Conservation (phyloP, 2,888 invertebrate genomes). For the Erynnis tages region DNA sequence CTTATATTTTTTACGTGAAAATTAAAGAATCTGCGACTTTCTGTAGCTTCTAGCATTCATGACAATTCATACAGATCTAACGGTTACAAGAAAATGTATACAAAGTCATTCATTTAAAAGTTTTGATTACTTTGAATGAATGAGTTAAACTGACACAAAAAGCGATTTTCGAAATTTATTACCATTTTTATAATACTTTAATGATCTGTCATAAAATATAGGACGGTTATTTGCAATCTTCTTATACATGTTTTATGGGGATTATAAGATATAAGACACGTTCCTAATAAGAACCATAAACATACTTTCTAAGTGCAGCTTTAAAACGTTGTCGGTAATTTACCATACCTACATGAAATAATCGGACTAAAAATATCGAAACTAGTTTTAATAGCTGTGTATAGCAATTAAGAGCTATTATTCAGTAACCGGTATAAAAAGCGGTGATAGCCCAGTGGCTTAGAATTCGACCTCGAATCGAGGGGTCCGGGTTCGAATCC, state of each 20-base stretch:
- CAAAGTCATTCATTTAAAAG: slow-evolving; percentile 1
- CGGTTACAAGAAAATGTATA: background rate
- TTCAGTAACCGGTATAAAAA: background rate
- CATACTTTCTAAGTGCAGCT: background rate
- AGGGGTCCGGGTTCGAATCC: too few relatives aligned
- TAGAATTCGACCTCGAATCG: too few relatives aligned
- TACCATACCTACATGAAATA: background rate
- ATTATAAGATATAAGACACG: background rate
- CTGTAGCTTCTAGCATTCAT: too few relatives aligned
- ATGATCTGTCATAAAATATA: background rate
- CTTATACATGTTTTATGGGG: background rate
- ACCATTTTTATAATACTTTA: slow-evolving; percentile 2
- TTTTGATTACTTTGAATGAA: slow-evolving; percentile 2
- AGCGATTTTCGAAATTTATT: slow-evolving; percentile 1
- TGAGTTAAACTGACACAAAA: slow-evolving; percentile 2
- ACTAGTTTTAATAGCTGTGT: background rate
- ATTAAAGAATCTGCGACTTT: too few relatives aligned
- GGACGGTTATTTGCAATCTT: background rate
- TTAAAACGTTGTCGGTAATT: background rate
- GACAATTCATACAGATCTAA: too few relatives aligned
- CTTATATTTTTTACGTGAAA: too few relatives aligned
- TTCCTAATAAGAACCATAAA: background rate
- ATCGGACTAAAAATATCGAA: background rate
- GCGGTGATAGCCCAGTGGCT: too few relatives aligned
- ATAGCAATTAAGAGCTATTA: slow-evolving; percentile 7